Evolutionary conservation across 2,113 vertebrate species (phyloP), one percentile per base, ranked within the genome.

Genomic region (Etheostoma spectabile): DNA sequence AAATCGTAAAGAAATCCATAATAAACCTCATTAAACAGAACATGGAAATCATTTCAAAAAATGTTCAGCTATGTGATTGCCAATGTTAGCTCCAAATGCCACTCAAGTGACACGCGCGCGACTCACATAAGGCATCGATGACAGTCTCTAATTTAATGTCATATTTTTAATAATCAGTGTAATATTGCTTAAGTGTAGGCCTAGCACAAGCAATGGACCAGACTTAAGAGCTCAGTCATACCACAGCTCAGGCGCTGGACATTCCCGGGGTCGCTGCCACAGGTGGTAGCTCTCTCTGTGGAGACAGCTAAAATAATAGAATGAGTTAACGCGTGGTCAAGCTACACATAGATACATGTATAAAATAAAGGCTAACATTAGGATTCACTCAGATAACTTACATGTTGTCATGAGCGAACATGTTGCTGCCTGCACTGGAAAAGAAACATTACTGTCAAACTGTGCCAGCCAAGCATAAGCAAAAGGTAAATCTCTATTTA

Each of bases 401-500:
- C 89, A 84, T 88, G 66, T 10, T 52, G 8, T 45, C 48, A 55
- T 30, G 46, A 88, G 63, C 6, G 64, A 71, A 80, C 62, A 89
- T 49, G 55, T 60, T 64, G 83, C 57, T 49, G 63, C 74, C 69
- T 86, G 52, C 48, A 83, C 89, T 92, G 77, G 12, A 78, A 73
- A 62, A 83, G 2, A 73, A 62, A 83, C n/a, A 45, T 63, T 2
- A n/a, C 35, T 33, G 57, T 60, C 15, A 60, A 33, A 60, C 57
- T 30, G 27, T 33, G 57, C 30, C 56, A 30, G 56, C 4, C 24
- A 16, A 35, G 33, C 57, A 59, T 33, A 15, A 35, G 7, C 35
- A 35, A 35, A 35, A 35, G 35, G 6, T 35, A 35, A 35, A 1
- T 35, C 33, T 33, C 33, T 35, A 35, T 35, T 35, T 35, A 7